Evolutionary conservation across 2,113 vertebrate genomes (phyloP).

Genomic region (Kobus ellipsiprymnus): DNA sequence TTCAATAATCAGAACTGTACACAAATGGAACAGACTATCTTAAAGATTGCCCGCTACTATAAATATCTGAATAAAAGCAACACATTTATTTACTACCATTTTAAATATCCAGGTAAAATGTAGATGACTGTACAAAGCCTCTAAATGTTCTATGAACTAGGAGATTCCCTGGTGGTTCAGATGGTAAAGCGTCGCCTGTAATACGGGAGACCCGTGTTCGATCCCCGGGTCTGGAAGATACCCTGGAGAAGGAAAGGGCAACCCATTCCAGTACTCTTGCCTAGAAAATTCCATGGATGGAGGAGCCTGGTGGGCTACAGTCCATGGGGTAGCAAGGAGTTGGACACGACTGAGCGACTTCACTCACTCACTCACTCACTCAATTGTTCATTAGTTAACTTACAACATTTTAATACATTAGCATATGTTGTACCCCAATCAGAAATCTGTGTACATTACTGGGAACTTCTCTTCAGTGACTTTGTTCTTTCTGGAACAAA

Average conservation of each 20-base stretch:
- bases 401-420: not conserved
- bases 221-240: too few relatives aligned
- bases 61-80: not conserved
- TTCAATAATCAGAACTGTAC: too few relatives aligned
- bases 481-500: not conserved
- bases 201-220: fast-evolving
- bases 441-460: not conserved
- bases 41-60: not conserved
- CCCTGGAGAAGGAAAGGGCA: too few relatives aligned
- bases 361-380: too few relatives aligned
- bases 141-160: not conserved
- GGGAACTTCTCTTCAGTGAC: not conserved
- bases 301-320: too few relatives aligned
- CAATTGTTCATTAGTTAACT: not conserved
- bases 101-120: not conserved
- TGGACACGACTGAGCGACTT: fast-evolving
- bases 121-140: not conserved
- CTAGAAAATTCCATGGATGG: too few relatives aligned
- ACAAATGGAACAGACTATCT: not conserved
- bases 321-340: fast-evolving
- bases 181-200: fast-evolving
- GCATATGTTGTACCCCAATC: not conserved
- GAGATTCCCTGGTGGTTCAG: not conserved
- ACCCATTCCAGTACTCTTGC: too few relatives aligned
- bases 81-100: not conserved